A percentile compares a stretch with the other conserved stretches of the same genome.
Conservation (phyloP, 2,797 vertebrate genomes). For the Eidolon dupreanum region DNA sequence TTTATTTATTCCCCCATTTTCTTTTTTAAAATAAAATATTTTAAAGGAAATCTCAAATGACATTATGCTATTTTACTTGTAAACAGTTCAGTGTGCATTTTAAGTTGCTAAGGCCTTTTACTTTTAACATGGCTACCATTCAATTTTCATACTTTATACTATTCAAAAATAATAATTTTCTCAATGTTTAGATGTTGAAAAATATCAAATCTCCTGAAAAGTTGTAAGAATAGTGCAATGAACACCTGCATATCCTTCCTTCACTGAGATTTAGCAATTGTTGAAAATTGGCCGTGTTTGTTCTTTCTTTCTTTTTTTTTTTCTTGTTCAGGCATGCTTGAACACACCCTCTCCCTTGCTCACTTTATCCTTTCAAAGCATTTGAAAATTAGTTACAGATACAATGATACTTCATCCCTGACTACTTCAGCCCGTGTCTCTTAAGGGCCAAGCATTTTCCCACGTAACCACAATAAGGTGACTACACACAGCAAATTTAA, state of each 20-base stretch:
- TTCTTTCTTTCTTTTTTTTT: not conserved
- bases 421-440: not conserved
- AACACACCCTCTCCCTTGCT: not conserved
- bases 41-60: slow-evolving; percentile 12
- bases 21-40: not conserved
- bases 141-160: not conserved
- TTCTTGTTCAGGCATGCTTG: not conserved
- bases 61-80: not conserved
- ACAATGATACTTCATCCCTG: not conserved
- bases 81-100: not conserved
- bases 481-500: not conserved
- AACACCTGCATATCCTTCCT: not conserved
- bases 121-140: not conserved
- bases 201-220: not conserved
- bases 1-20: not conserved
- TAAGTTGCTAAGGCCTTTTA: not conserved
- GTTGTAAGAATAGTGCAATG: not conserved
- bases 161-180: slow-evolving; percentile 16
- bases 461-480: not conserved
- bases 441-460: not conserved
- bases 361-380: not conserved
- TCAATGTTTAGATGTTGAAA: not conserved
- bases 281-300: not conserved
- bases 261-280: not conserved
- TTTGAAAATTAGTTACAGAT: not conserved